Base-by-base conservation (phyloP, 2,888 invertebrate genomes). In the Herminia tarsipennalis region DNA sequence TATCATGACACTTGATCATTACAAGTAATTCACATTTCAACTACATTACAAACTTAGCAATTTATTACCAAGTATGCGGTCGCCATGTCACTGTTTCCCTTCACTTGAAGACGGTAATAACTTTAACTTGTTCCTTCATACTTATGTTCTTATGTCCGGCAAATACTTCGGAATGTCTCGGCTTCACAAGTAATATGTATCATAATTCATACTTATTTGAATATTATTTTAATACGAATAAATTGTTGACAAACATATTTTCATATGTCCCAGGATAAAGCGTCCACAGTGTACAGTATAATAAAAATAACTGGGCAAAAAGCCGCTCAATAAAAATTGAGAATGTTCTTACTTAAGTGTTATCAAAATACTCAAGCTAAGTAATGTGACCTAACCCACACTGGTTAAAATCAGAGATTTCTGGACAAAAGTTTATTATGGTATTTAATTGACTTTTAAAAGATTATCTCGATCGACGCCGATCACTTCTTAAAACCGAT, bases 401-500 rank as follows among this genome's bases (percentile, higher is more conserved):
- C 24, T 55, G 55, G 41, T 32, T 42, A 50, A 54, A 55, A 58
- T 58, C 48, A 34, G 36, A 49, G 33, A 45, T 59, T 56, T 48
- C 44, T 42, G 53, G 46, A 54, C 52, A 56, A 55, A 60, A 56
- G 46, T 58, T 63, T 36, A 33, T 32, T 53, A 43, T 33, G 42
- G 40, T 48, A 56, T 59, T 66, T 69, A 76, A 72, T 74, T 66
- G 66, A 65, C 61, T 67, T 49, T 59, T 55, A 53, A 43, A 64
- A 63, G 66, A 67, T 70, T 64, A 73, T 77, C 72, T 64, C 58
- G 56, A 70, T 68, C 61, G 45, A 52, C 41, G 33, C 35, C 58
- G 57, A 68, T 72, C 68, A 59, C 60, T 73, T 73, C 75, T 70
- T 53, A 56, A 68, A 73, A 62, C 59, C 72, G 64, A 72, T 73